phyloP scores from a whole-genome alignment of 1,140 invertebrate species.

The Cherax quadricarinatus region DNA sequence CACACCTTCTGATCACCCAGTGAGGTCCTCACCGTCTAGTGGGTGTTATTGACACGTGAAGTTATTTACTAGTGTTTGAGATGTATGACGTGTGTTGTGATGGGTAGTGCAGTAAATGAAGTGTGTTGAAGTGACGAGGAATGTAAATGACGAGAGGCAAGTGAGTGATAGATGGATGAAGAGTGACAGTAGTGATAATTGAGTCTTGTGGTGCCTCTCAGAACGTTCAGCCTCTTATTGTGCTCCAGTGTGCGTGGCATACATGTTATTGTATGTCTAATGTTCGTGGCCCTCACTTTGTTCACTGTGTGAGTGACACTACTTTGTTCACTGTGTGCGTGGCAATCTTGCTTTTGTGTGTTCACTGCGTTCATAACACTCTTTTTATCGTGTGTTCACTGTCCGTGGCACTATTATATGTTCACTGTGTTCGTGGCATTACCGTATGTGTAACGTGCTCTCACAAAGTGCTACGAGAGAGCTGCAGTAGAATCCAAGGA shows the following conservation, averaged over 20 bases:
- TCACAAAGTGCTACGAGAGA: constrained; percentile 9
- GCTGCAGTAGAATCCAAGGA: not conserved
- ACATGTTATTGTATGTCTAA: too few relatives aligned
- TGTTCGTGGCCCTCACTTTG: too few relatives aligned
- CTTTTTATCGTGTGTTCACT: too few relatives aligned
- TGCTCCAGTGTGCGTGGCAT: not conserved
- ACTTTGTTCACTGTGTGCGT: too few relatives aligned
- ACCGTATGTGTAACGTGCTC: not conserved
- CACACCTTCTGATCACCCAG: too few relatives aligned
- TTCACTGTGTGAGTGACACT: too few relatives aligned
- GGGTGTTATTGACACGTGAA: too few relatives aligned
- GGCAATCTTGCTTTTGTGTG: too few relatives aligned
- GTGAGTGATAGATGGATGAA: not conserved
- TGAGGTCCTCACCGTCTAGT: too few relatives aligned
- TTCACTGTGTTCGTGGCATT: not conserved
- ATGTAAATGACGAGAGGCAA: not conserved
- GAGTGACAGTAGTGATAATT: not conserved
- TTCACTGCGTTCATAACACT: too few relatives aligned
- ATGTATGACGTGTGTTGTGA: not conserved
- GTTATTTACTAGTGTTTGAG: not conserved
- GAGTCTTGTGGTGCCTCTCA: not conserved
- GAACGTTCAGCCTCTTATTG: not conserved
- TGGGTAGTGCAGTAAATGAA: not conserved
- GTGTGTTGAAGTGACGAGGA: not conserved
- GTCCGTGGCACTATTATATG: too few relatives aligned